Evolutionary conservation across 2,888 invertebrate species (phyloP).

Genomic region (Ennomos fuscantarius): DNA sequence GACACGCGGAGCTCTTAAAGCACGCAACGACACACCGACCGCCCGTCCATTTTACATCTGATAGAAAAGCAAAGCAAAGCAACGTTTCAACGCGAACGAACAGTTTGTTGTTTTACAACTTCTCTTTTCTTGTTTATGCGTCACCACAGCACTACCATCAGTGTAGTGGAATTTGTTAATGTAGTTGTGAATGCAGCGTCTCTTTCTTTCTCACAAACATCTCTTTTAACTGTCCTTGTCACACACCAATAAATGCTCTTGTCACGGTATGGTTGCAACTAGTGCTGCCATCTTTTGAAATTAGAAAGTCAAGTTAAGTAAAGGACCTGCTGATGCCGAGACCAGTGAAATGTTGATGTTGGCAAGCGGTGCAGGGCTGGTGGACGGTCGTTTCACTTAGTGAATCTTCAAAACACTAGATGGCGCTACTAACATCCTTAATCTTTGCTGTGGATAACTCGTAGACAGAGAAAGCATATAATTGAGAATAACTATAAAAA

Average conservation of each 20-base stretch:
- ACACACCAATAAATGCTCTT: slow-evolving; percentile 39
- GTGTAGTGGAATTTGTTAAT: slow-evolving; percentile 57
- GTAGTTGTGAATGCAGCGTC: slow-evolving; percentile 56
- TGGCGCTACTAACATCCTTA: too few relatives aligned
- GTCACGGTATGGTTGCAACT: slow-evolving; percentile 49
- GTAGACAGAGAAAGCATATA: too few relatives aligned
- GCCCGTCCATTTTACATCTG: slow-evolving; percentile 85
- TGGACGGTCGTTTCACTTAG: too few relatives aligned
- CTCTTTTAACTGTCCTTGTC: slow-evolving; percentile 49
- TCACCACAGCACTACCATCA: slow-evolving; percentile 56
- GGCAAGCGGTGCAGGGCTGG: too few relatives aligned
- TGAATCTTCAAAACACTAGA: too few relatives aligned
- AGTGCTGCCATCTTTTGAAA: slow-evolving; percentile 61
- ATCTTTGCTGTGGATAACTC: too few relatives aligned
- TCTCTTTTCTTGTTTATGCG: slow-evolving; percentile 82
- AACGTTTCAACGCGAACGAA: slow-evolving; percentile 38
- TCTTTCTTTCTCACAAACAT: slow-evolving; percentile 41
- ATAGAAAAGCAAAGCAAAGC: slow-evolving; percentile 70
- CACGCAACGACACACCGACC: slow-evolving; percentile 75
- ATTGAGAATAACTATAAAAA: too few relatives aligned
- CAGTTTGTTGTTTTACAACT: slow-evolving; percentile 84
- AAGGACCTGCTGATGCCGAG: too few relatives aligned
- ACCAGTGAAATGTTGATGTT: too few relatives aligned
- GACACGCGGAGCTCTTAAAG: slow-evolving; percentile 80
- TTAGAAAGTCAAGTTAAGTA: too few relatives aligned